These are phyloP conservation scores for Hermodice carunculata DNA, from an alignment of 2,888 invertebrate genomes.

Conservation along the genomic window DNA sequence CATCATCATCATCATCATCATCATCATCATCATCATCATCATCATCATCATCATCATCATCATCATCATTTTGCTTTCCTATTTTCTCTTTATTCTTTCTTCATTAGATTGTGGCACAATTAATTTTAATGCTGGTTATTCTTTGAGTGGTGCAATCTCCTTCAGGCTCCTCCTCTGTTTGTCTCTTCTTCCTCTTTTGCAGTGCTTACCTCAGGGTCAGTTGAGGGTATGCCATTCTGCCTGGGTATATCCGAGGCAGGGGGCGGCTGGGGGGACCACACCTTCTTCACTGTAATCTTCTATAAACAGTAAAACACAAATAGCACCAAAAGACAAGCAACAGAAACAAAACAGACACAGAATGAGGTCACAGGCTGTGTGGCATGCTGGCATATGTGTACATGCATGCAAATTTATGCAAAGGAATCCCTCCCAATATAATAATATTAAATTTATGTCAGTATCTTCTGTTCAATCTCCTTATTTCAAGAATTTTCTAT, in stretches of 20 bases:
- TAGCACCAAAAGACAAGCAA: not conserved
- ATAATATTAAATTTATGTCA: too few species aligned
- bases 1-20: slow-evolving; percentile 14
- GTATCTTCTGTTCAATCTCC: too few species aligned
- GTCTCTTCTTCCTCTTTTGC: too few species aligned
- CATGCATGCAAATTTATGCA: too few species aligned
- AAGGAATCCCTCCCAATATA: too few species aligned
- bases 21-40: slow-evolving; percentile 15
- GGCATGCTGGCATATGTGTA: not conserved
- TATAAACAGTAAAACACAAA: slow-evolving; percentile 29
- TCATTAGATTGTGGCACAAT: too few species aligned
- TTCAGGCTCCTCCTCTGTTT: too few species aligned
- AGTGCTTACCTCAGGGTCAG: slow-evolving; percentile 26
- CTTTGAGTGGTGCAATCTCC: too few species aligned
- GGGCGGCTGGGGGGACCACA: slow-evolving; percentile 52
- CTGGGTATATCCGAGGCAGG: slow-evolving; percentile 22
- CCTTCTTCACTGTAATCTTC: slow-evolving; percentile 61
- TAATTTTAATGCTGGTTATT: too few species aligned
- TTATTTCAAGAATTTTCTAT: too few species aligned
- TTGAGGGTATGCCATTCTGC: slow-evolving; percentile 7
- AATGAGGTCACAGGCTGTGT: not conserved
- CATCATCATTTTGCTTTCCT: not conserved
- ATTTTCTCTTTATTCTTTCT: too few species aligned
- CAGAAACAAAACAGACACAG: not conserved
- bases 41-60: not conserved